These are phyloP conservation scores for Hemichromis elongatus DNA, from an alignment of 2,113 vertebrate species.

Conservation along the genomic window DNA sequence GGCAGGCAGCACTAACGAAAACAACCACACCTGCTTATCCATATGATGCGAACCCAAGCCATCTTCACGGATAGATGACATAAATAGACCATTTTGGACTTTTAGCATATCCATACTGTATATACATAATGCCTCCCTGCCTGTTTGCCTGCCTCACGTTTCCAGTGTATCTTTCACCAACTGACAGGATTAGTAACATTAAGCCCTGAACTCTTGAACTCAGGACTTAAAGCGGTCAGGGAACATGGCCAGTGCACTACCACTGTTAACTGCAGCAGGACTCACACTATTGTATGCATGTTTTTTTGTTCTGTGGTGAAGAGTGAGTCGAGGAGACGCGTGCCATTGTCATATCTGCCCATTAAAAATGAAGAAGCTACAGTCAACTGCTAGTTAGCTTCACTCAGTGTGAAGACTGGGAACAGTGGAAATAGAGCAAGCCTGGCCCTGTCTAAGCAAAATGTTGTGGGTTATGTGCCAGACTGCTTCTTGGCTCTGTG, in stretches of 20 bases:
- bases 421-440: not conserved
- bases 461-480: not conserved
- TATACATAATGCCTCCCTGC: not conserved
- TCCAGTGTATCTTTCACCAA: conserved; percentile 58
- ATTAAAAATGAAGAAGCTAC: not conserved
- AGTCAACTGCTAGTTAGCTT: not conserved
- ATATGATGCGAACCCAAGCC: conserved; percentile 6
- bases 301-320: not conserved
- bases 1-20: not conserved
- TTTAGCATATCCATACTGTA: not conserved
- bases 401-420: not conserved
- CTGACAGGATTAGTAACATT: conserved; percentile 62
- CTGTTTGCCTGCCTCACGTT: conserved; percentile 47
- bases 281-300: not conserved
- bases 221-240: conserved; percentile 7
- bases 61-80: conserved; percentile 5
- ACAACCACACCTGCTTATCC: conserved; percentile 22
- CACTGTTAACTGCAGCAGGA: not conserved
- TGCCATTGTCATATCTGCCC: not conserved
- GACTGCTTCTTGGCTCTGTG: not conserved
- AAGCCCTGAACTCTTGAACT: conserved; percentile 60
- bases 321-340: not conserved
- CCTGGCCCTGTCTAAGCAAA: not conserved
- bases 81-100: conserved; percentile 21
- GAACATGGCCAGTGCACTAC: not conserved